Evolutionary conservation across 2,888 invertebrate genomes (phyloP).

Genomic region (Trypoxylon attenuatum): DNA sequence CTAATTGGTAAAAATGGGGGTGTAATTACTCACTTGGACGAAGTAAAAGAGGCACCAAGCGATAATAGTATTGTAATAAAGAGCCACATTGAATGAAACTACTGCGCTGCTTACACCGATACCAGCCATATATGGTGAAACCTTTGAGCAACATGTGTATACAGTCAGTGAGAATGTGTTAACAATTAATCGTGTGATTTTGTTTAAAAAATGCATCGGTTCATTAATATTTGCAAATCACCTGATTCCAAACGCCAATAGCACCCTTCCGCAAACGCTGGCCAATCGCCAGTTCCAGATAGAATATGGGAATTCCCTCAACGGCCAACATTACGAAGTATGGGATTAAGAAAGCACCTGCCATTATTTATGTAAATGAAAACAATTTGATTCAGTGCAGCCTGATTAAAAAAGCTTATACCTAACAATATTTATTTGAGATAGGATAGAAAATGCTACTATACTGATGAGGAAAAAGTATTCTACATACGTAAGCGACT

Average conservation of each 20-base stretch:
- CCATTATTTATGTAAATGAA: slow-evolving; percentile 25
- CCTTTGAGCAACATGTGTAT: no score
- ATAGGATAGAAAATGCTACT: no score
- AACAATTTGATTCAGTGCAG: not conserved
- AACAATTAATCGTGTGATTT: not conserved
- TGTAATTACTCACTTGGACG: slow-evolving; percentile 78
- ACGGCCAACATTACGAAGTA: slow-evolving; percentile 96
- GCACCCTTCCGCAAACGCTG: slow-evolving; percentile 95
- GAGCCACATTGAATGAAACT: slow-evolving; percentile 96
- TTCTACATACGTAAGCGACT: no score
- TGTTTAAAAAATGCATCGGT: not conserved
- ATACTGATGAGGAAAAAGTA: not conserved
- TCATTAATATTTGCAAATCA: slow-evolving; percentile 30
- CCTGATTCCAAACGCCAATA: slow-evolving; percentile 95
- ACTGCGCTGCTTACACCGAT: slow-evolving; percentile 96
- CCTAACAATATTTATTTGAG: no score
- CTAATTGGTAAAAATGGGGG: not conserved
- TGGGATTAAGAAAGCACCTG: slow-evolving; percentile 95
- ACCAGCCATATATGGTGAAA: slow-evolving; percentile 90
- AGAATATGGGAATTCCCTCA: slow-evolving; percentile 97
- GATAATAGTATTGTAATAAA: slow-evolving; percentile 98
- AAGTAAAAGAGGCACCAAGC: slow-evolving; percentile 98
- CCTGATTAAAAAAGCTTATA: no score
- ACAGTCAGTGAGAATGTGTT: not conserved
- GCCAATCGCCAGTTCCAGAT: slow-evolving; percentile 95